Evolutionary conservation across 1,140 invertebrate species (phyloP), one percentile per base, ranked within the genome.

Genomic region (Neodiprion lecontei): DNA sequence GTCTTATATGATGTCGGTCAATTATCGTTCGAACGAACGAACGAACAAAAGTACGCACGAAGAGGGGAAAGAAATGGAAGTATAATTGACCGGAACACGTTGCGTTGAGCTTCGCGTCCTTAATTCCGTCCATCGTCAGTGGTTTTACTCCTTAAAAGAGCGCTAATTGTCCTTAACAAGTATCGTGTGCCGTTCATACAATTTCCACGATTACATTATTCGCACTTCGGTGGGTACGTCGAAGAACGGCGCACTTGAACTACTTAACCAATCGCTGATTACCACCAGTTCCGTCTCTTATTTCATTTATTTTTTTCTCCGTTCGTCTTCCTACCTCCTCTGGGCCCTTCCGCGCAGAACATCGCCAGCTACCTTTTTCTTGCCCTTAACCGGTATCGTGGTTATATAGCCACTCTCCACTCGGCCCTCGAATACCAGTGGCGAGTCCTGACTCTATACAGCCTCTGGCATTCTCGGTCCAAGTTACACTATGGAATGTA

Each of bases 1-100:
- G 28, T 40, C 28, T 40, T 40, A 40, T 40, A 40, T 40, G 28
- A 61, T 61, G 9, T 61, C 53, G 53, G 53, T 61, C 53, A 61
- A 61, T 61, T 9, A 9, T 61, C 53, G 53, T 61, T 40, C 74
- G 48, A 70, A 73, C 23, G 21, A 72, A 65, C n/a, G 70, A 72
- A 11, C 65, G 40, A 65, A 7, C 21, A 49, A 71, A 47, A 47
- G 53, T 28, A 50, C 49, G 48, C 68, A n/a, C 14, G 49, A 14
- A 49, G 21, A 48, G 50, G 67, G 17, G 10, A n/a, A 12, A 12
- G 61, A 53, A 49, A 73, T 28, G 69, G 75, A 10, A 61, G n/a
- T 61, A 61, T 61, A 61, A 61, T 61, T 61, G 53, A 61, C 5
- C 53, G 53, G 11, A 61, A 61, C 53, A 17, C 53, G 11, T 40